Evolutionary conservation across 2,113 vertebrate species (phyloP).

Genomic region (Microtus ochrogaster): DNA sequence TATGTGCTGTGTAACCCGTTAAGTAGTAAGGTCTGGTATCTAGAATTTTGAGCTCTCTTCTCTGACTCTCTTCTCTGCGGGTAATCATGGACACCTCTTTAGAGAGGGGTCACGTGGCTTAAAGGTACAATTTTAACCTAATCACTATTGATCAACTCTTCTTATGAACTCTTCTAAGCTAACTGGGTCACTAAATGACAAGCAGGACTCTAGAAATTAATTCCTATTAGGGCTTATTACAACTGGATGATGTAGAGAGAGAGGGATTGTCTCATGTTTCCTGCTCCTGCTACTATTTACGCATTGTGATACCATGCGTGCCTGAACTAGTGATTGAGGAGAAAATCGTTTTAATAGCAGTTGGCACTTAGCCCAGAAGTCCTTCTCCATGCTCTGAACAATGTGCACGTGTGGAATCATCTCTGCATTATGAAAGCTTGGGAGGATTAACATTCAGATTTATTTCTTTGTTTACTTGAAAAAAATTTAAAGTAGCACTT

Average conservation of each 20-base stretch:
- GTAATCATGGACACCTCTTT: not conserved
- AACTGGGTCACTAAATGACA: constrained; percentile 11
- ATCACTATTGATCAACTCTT: not conserved
- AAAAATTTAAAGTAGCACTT: constrained; percentile 26
- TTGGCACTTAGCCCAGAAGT: constrained; percentile 76
- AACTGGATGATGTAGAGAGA: constrained; percentile 46
- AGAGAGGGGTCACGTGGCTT: not conserved
- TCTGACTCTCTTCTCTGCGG: constrained; percentile 7
- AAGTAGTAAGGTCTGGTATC: not conserved
- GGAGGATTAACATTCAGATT: constrained; percentile 56
- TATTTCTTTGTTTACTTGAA: constrained; percentile 48
- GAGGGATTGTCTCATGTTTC: not conserved
- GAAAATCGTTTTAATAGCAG: constrained; percentile 72
- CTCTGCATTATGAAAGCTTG: not conserved
- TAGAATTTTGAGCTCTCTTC: not conserved
- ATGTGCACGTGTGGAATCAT: constrained; percentile 38
- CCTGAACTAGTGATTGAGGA: constrained; percentile 74
- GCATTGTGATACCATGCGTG: constrained; percentile 61
- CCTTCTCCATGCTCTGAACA: constrained; percentile 36
- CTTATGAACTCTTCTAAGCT: not conserved
- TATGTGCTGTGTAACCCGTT: not conserved
- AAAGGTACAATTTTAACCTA: constrained; percentile 17
- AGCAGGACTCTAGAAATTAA: constrained; percentile 64
- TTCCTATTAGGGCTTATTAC: constrained; percentile 41
- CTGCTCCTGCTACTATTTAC: constrained; percentile 64